These are phyloP conservation scores for Bos indicus DNA, from an alignment of 2,113 vertebrate genomes.

Conservation along the genomic window DNA sequence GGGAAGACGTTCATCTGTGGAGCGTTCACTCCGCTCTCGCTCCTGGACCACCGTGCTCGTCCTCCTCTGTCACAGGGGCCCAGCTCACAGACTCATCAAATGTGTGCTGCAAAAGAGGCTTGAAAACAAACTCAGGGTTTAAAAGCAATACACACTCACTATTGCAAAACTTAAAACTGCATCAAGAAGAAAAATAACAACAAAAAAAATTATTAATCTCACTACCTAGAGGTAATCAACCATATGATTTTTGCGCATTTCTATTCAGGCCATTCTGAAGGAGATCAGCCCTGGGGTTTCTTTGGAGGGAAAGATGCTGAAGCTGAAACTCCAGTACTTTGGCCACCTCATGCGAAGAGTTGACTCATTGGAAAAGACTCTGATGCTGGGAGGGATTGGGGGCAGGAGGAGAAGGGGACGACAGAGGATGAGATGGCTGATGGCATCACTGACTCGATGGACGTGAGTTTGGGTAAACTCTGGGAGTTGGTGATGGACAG, in stretches of 20 bases:
- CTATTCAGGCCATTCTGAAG: background rate
- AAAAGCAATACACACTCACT: background rate
- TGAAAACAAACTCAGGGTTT: background rate
- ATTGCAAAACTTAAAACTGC: background rate
- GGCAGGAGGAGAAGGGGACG: no score
- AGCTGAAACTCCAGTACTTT: no score
- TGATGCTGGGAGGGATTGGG: no score
- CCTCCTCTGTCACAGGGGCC: background rate
- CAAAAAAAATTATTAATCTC: background rate
- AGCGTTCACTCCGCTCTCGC: accelerated
- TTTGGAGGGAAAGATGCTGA: no score
- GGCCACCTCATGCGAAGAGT: no score
- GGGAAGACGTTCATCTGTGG: background rate
- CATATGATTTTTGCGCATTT: background rate
- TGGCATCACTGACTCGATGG: no score
- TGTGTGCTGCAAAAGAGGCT: background rate
- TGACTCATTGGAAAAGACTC: no score
- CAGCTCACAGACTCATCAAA: background rate
- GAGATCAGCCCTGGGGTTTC: no score
- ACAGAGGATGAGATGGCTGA: no score
- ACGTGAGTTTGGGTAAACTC: no score
- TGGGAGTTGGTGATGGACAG: no score
- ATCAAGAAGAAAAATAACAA: background rate
- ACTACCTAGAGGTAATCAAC: background rate
- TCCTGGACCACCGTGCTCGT: accelerated